A percentile compares a stretch with the other conserved stretches of the same genome.
Conservation (phyloP, 2,888 invertebrate species). For the Phlogophora meticulosa region DNA sequence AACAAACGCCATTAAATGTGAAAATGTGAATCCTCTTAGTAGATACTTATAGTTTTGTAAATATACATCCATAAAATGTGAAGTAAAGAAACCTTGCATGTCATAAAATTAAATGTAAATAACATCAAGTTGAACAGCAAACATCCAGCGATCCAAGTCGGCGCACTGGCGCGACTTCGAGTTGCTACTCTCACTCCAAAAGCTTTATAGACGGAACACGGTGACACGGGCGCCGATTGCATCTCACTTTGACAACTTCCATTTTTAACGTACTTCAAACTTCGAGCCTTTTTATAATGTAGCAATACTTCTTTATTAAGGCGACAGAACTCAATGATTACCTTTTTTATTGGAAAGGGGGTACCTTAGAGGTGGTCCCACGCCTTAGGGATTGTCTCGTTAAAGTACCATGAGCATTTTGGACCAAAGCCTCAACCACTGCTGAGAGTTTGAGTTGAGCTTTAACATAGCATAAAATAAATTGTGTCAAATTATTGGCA, state of each 20-base stretch:
- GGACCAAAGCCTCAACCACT: no score
- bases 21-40: not conserved
- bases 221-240: constrained; percentile 19
- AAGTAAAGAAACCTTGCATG: constrained; percentile 3
- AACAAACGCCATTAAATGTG: not conserved
- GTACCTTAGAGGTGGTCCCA: no score
- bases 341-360: no score
- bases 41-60: not conserved
- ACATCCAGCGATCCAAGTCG: constrained; percentile 18
- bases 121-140: constrained; percentile 30
- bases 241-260: constrained; percentile 21
- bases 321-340: no score
- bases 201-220: constrained; percentile 4
- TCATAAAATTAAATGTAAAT: constrained; percentile 19
- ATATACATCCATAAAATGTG: not conserved
- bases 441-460: no score
- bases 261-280: no score
- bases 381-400: no score
- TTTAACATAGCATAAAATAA: no score
- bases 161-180: constrained; percentile 5
- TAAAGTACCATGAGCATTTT: no score
- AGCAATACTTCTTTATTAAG: no score
- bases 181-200: not conserved
- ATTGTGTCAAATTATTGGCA: no score
- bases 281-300: no score